These are phyloP conservation scores for Andrena bicolor DNA, from an alignment of 2,888 invertebrate genomes.

Conservation along the genomic window DNA sequence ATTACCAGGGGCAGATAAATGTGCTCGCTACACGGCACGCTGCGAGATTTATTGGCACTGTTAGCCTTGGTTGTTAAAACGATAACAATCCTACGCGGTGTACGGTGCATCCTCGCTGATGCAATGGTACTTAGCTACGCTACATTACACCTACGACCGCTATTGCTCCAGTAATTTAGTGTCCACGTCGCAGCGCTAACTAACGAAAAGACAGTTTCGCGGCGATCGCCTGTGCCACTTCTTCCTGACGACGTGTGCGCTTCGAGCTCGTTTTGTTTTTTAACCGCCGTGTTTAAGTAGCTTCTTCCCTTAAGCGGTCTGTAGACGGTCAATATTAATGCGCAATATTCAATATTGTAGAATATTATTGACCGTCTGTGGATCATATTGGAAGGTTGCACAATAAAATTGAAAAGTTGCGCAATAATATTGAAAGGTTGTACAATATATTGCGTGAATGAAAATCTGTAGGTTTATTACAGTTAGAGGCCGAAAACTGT, in stretches of 20 bases:
- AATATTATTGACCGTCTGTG: too few species aligned
- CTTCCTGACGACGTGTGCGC: not conserved
- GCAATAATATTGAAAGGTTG: too few species aligned
- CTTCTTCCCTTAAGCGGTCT: too few species aligned
- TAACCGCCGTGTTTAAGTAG: not conserved
- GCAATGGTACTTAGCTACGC: slow-evolving; percentile 54
- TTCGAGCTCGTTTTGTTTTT: slow-evolving; percentile 19
- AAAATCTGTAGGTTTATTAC: too few species aligned
- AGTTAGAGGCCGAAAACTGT: too few species aligned
- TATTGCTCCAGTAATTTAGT: slow-evolving; percentile 46
- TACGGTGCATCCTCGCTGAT: slow-evolving; percentile 46
- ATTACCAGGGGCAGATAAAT: slow-evolving; percentile 30
- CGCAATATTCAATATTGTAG: too few species aligned
- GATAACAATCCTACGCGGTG: slow-evolving; percentile 49
- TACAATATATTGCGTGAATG: too few species aligned
- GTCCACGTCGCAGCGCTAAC: slow-evolving; percentile 13
- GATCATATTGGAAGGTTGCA: too few species aligned
- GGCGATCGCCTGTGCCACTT: not conserved
- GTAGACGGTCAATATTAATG: too few species aligned
- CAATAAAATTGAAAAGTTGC: too few species aligned
- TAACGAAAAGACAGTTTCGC: slow-evolving; percentile 38
- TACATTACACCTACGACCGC: slow-evolving; percentile 46
- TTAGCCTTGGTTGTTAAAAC: slow-evolving; percentile 46
- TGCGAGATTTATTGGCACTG: slow-evolving; percentile 40
- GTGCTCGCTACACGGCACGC: slow-evolving; percentile 13